A percentile compares a stretch with the other conserved stretches of the same genome.
phyloP scores from a whole-genome alignment of 2,888 invertebrate species.

The Arrhopalites spinosus region DNA sequence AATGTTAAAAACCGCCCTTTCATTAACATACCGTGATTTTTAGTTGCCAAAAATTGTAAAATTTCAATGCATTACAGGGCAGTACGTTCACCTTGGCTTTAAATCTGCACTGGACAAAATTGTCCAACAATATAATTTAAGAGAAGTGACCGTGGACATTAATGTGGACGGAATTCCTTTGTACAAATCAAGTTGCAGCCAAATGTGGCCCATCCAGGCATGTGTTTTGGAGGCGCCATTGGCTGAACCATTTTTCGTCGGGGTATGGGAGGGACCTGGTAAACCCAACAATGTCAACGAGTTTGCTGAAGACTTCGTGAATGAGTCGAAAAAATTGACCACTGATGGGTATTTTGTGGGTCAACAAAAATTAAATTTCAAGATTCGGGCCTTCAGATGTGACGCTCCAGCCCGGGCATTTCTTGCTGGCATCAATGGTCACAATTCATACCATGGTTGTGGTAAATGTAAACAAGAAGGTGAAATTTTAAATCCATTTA shows the following conservation, averaged over 20 bases:
- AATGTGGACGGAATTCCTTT: slow-evolving; percentile 10
- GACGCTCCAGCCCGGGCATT: slow-evolving; percentile 10
- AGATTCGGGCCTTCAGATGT: neutral
- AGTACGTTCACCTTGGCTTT: neutral
- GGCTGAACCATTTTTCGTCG: neutral
- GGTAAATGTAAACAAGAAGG: slow-evolving; percentile 1
- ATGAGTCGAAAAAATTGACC: neutral
- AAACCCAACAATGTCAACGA: neutral
- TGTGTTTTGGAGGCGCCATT: neutral
- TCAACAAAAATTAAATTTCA: neutral
- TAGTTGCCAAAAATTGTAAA: too few species aligned
- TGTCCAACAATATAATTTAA: neutral
- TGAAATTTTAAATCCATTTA: neutral
- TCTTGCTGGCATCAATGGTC: neutral
- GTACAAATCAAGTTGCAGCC: neutral
- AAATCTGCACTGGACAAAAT: neutral
- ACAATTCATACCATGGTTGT: slow-evolving; percentile 6
- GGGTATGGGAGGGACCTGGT: neutral
- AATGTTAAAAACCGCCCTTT: too few species aligned
- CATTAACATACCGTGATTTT: too few species aligned
- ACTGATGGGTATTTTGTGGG: neutral
- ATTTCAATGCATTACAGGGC: neutral
- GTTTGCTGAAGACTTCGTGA: neutral
- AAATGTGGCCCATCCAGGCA: slow-evolving; percentile 4
- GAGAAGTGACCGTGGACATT: neutral